Conservation (phyloP, 1,140 invertebrate genomes). For the Melanaphis sacchari region DNA sequence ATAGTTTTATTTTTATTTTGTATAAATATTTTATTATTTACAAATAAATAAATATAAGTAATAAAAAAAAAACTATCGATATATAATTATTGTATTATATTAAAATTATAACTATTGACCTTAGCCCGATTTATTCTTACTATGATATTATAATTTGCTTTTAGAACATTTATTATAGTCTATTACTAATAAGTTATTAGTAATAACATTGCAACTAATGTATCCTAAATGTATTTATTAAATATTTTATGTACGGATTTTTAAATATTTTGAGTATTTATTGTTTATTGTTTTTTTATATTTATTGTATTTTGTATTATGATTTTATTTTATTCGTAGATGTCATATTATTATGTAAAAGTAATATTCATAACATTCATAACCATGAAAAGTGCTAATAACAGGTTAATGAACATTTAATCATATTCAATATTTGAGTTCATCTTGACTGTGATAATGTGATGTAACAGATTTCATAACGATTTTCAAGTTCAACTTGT, state of each 20-base stretch:
- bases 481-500: constrained; percentile 2
- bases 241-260: neutral
- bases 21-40: neutral
- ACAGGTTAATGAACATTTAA: neutral
- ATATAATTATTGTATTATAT: too few relatives aligned
- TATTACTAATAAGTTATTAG: neutral
- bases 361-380: neutral
- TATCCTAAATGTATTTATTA: neutral
- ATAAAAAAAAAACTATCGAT: neutral
- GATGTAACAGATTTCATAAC: neutral
- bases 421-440: neutral
- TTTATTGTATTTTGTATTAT: neutral
- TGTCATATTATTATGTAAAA: neutral
- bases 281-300: neutral
- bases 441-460: neutral
- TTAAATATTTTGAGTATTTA: neutral
- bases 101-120: neutral
- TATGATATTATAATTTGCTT: neutral
- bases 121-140: neutral
- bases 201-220: neutral
- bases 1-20: neutral
- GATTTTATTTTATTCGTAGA: neutral
- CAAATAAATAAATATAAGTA: neutral
- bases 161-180: neutral
- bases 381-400: neutral